phyloP scores from a whole-genome alignment of 2,797 vertebrate species.

The Myotis findleyi region DNA sequence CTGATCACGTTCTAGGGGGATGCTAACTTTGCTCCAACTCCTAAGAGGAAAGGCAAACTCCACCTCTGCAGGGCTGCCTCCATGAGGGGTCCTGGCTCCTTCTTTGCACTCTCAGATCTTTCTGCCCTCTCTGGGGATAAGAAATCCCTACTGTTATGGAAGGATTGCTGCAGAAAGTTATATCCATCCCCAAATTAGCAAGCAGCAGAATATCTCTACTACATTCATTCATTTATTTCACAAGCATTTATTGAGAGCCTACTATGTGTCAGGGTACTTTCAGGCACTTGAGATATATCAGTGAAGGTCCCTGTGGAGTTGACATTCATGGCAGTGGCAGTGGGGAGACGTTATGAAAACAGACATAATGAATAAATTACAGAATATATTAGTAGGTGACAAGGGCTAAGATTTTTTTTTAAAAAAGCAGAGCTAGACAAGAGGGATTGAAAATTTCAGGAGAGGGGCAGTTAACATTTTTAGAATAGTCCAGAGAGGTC shows the following conservation, averaged over 20 bases:
- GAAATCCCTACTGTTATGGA: background rate
- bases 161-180: background rate
- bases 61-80: background rate
- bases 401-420: background rate
- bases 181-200: background rate
- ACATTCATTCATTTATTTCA: background rate
- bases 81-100: background rate
- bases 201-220: background rate
- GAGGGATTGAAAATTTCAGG: background rate
- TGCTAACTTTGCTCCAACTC: background rate
- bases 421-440: background rate
- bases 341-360: background rate
- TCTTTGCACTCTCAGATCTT: background rate
- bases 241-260: background rate
- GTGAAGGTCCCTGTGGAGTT: background rate
- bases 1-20: background rate
- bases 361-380: background rate
- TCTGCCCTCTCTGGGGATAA: background rate
- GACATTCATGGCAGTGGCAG: background rate
- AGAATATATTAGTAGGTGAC: background rate
- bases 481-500: background rate
- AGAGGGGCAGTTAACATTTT: background rate
- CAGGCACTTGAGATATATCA: background rate
- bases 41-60: background rate
- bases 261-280: background rate